These are phyloP conservation scores for Pipistrellus nathusii DNA, from an alignment of 2,797 vertebrate genomes.

Conservation along the genomic window DNA sequence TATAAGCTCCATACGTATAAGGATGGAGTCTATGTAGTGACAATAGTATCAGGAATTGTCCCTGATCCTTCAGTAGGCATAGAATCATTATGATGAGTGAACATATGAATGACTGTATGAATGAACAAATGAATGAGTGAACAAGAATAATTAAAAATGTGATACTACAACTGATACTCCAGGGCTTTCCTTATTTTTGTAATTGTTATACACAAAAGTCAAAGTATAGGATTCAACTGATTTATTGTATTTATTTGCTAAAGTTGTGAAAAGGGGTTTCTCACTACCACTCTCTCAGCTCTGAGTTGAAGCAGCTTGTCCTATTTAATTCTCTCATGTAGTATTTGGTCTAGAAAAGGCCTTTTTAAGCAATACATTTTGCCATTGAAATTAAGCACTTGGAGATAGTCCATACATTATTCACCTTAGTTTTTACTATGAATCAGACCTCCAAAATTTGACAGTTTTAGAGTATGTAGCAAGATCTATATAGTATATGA, in stretches of 20 bases:
- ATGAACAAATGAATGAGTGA: not conserved
- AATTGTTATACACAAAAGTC: not conserved
- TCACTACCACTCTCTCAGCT: not conserved
- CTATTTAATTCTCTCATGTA: not conserved
- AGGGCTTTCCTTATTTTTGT: not conserved
- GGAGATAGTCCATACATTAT: not conserved
- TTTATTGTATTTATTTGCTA: not conserved
- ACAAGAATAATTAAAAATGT: not conserved
- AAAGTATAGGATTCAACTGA: not conserved
- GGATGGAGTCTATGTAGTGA: not conserved
- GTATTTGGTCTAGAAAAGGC: not conserved
- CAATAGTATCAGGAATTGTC: not conserved
- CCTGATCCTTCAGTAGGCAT: not conserved
- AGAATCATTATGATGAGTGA: not conserved
- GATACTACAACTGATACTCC: not conserved
- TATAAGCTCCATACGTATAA: not conserved
- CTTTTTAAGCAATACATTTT: constrained; percentile 10
- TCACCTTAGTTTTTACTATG: not conserved
- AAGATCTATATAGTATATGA: not conserved
- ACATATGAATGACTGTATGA: not conserved
- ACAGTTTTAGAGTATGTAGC: constrained; percentile 15
- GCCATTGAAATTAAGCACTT: not conserved
- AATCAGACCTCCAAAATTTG: not conserved
- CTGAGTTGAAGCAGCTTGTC: not conserved
- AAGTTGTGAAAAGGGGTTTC: not conserved